Percentiles rank a stretch among this genome's conserved stretches.
Conservation (phyloP, 2,888 invertebrate species). For the Dusona sp. region DNA sequence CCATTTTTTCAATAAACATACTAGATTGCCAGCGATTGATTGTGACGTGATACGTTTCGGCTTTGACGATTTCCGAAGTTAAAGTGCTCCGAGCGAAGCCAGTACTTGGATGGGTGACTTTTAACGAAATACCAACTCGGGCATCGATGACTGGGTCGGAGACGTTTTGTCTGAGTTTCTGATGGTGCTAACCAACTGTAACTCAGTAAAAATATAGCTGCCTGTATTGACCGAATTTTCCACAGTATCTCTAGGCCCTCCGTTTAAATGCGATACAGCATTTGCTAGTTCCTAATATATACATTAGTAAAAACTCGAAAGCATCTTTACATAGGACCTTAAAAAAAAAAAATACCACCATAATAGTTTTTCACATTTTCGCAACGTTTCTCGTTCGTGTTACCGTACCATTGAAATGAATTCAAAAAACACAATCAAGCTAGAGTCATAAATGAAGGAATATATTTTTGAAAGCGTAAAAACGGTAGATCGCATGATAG, state of each 20-base stretch:
- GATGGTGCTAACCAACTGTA: too few relatives aligned
- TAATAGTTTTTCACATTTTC: background rate
- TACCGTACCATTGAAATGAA: background rate
- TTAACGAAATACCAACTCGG: background rate
- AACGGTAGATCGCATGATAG: constrained; percentile 36
- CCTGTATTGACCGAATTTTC: background rate
- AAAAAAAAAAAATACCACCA: background rate
- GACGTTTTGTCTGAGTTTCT: too few relatives aligned
- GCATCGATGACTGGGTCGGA: background rate
- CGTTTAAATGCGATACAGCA: background rate
- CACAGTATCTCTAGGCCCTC: background rate
- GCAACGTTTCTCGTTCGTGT: background rate
- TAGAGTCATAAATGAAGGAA: background rate
- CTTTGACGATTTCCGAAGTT: background rate
- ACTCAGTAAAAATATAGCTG: background rate
- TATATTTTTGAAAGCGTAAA: background rate
- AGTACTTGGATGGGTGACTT: background rate
- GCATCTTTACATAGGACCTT: background rate
- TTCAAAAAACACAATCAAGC: background rate
- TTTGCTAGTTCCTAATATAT: background rate
- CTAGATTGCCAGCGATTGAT: background rate
- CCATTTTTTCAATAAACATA: background rate
- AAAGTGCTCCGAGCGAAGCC: background rate
- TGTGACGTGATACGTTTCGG: too few relatives aligned
- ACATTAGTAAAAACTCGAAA: background rate